Conservation (phyloP, 2,888 invertebrate species). For the Listrodromus nycthemerus region DNA sequence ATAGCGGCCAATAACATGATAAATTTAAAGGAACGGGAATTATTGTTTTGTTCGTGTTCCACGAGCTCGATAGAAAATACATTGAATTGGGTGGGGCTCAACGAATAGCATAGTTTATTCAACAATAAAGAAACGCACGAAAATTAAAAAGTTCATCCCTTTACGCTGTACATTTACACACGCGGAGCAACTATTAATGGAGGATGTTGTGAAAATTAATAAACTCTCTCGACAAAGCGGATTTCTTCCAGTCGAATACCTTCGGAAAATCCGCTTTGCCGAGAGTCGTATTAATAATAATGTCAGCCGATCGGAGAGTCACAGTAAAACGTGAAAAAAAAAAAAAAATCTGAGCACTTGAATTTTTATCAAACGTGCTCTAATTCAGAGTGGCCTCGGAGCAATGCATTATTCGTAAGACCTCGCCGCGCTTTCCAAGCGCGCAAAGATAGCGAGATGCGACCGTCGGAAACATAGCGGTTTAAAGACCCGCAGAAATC, state of each 20-base stretch:
- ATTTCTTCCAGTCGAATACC: too few species aligned
- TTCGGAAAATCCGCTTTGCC: neutral
- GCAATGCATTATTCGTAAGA: slow-evolving; percentile 63
- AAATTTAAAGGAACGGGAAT: slow-evolving; percentile 31
- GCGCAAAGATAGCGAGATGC: slow-evolving; percentile 33
- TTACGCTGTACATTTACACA: neutral
- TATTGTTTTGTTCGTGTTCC: slow-evolving; percentile 8
- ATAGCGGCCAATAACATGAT: slow-evolving; percentile 20
- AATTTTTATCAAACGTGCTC: slow-evolving; percentile 39
- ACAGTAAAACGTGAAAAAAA: slow-evolving; percentile 4
- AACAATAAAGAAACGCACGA: neutral
- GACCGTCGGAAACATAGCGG: slow-evolving; percentile 50
- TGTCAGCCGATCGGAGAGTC: slow-evolving; percentile 7
- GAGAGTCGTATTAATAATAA: neutral
- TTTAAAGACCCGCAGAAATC: slow-evolving; percentile 46
- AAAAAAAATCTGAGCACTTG: slow-evolving; percentile 29
- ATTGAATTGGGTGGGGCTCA: neutral
- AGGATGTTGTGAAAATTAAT: neutral
- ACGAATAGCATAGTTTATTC: neutral
- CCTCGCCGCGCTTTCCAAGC: slow-evolving; percentile 32
- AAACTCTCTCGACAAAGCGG: too few species aligned
- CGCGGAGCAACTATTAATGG: too few species aligned
- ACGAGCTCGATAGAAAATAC: slow-evolving; percentile 17
- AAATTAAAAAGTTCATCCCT: neutral
- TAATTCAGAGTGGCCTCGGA: slow-evolving; percentile 53